Conservation (phyloP, 2,888 invertebrate genomes). For the Heliconius charithonia region DNA sequence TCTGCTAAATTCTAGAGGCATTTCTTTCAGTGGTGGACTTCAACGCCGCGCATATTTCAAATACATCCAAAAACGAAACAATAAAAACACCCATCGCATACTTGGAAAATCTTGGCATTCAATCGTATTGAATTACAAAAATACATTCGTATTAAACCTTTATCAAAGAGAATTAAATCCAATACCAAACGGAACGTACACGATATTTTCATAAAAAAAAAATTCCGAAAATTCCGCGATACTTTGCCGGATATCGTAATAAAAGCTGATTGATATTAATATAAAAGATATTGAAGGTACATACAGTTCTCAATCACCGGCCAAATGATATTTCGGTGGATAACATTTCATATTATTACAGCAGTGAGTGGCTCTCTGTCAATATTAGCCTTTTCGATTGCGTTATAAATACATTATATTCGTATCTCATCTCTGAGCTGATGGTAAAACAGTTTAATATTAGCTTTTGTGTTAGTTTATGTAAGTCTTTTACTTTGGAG, state of each 20-base stretch:
- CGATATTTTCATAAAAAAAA: background rate
- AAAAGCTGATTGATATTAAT: slow-evolving; percentile 13
- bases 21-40: too few relatives aligned
- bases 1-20: too few relatives aligned
- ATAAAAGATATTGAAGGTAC: slow-evolving; percentile 2
- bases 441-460: background rate
- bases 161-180: background rate
- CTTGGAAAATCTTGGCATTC: background rate
- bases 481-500: background rate
- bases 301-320: slow-evolving; percentile 1
- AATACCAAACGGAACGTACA: background rate
- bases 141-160: background rate
- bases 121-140: background rate
- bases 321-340: slow-evolving; percentile 17
- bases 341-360: slow-evolving; percentile 26
- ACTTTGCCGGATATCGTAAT: background rate
- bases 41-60: background rate
- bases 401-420: slow-evolving; percentile 25
- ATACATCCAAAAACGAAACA: background rate
- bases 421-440: background rate
- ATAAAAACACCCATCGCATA: background rate
- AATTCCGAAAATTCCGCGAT: slow-evolving; percentile 1
- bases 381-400: slow-evolving; percentile 30
- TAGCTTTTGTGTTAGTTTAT: background rate
- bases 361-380: slow-evolving; percentile 29